Percentiles rank a stretch among this genome's conserved stretches.
Evolutionary conservation across 1,140 invertebrate species (phyloP).

Genomic region (Pseudomyrmex concolor): DNA sequence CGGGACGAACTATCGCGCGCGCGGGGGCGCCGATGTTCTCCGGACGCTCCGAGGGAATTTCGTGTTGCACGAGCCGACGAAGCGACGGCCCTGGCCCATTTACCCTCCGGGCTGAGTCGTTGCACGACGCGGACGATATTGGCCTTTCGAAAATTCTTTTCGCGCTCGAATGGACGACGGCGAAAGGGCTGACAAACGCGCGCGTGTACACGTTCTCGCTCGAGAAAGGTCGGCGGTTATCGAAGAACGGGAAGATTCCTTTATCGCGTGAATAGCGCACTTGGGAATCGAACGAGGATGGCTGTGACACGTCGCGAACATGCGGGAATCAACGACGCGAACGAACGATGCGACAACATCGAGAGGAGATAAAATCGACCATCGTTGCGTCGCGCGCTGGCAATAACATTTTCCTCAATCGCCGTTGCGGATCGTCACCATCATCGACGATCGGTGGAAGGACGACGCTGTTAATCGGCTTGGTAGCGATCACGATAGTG

Average conservation of each 20-base stretch:
- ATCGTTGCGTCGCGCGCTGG: background rate
- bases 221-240: slow-evolving; percentile 61
- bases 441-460: no score
- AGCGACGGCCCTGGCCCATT: slow-evolving; percentile 79
- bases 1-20: background rate
- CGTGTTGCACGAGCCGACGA: slow-evolving; percentile 60
- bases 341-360: slow-evolving; percentile 1
- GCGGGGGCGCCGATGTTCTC: slow-evolving; percentile 11
- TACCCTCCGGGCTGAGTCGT: slow-evolving; percentile 72
- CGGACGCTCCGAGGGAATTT: slow-evolving; percentile 66
- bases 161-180: slow-evolving; percentile 9
- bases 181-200: background rate
- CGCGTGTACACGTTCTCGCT: background rate
- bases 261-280: slow-evolving; percentile 50
- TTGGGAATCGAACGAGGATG: slow-evolving; percentile 13
- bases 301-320: background rate
- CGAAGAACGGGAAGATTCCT: slow-evolving; percentile 50
- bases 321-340: background rate
- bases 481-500: slow-evolving; percentile 19
- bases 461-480: slow-evolving; percentile 11
- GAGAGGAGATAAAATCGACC: slow-evolving; percentile 1
- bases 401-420: slow-evolving; percentile 18
- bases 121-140: slow-evolving; percentile 67
- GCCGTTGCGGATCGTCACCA: background rate
- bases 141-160: slow-evolving; percentile 64